phyloP scores from a whole-genome alignment of 2,888 invertebrate genomes.

The Ryuthela nishihirai region DNA sequence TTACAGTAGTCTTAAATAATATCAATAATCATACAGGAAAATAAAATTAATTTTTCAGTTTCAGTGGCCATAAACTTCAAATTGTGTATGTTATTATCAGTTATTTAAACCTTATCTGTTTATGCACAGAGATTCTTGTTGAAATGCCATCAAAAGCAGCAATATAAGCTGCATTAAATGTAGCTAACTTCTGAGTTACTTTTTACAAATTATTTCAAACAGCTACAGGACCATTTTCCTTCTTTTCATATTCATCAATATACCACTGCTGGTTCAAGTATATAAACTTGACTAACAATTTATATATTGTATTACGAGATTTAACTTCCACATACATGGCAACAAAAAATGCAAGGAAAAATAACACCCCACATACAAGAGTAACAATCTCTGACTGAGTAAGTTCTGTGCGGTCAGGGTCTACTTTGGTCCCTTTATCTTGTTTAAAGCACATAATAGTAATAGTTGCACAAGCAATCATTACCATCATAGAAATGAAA shows the following conservation, averaged over 20 bases:
- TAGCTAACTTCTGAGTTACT: background rate
- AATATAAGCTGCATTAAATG: too few relatives aligned
- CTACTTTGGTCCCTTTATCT: slow-evolving; percentile 46
- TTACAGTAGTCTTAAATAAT: too few relatives aligned
- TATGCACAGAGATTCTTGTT: too few relatives aligned
- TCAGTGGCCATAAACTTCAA: too few relatives aligned
- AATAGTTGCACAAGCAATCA: slow-evolving; percentile 55
- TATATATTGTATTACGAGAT: slow-evolving; percentile 54
- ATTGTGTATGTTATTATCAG: too few relatives aligned
- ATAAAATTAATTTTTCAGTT: too few relatives aligned
- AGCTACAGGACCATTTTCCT: slow-evolving; percentile 39
- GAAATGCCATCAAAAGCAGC: too few relatives aligned
- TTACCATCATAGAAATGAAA: slow-evolving; percentile 53
- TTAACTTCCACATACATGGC: slow-evolving; percentile 58
- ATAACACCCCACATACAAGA: slow-evolving; percentile 56
- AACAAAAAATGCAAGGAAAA: slow-evolving; percentile 57
- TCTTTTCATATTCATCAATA: slow-evolving; percentile 52
- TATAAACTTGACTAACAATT: slow-evolving; percentile 51
- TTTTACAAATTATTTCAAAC: slow-evolving; percentile 31
- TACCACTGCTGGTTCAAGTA: slow-evolving; percentile 54
- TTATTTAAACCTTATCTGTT: too few relatives aligned
- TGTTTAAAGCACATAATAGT: slow-evolving; percentile 56
- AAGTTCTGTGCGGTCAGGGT: slow-evolving; percentile 50
- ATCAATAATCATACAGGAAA: too few relatives aligned
- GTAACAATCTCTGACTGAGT: slow-evolving; percentile 55